Evolutionary conservation across 2,888 invertebrate genomes (phyloP).

Genomic region (Lottia scabra): DNA sequence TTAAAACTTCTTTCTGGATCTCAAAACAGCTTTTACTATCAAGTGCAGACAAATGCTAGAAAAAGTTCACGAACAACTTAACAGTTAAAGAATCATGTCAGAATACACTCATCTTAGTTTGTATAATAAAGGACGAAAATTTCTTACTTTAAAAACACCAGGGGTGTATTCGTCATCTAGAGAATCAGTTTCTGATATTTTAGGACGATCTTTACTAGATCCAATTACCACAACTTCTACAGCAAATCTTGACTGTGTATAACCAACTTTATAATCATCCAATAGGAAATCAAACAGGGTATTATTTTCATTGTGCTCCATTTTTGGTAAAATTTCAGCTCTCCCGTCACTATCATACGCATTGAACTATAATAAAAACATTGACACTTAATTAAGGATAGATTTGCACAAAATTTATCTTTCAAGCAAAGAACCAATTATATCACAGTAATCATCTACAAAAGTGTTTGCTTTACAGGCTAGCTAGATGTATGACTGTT

Average conservation of each 20-base stretch:
- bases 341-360: slow-evolving; percentile 71
- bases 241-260: slow-evolving; percentile 74
- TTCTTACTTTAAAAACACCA: slow-evolving; percentile 77
- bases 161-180: slow-evolving; percentile 83
- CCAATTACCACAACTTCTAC: slow-evolving; percentile 74
- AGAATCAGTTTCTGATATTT: slow-evolving; percentile 73
- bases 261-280: slow-evolving; percentile 71
- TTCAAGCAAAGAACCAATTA: no score
- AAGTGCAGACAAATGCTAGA: no score
- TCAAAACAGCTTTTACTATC: no score
- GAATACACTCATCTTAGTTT: no score
- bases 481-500: no score
- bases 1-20: no score
- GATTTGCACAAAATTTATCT: no score
- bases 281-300: slow-evolving; percentile 76
- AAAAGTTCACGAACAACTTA: no score
- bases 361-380: slow-evolving; percentile 71
- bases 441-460: no score
- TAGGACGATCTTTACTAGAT: slow-evolving; percentile 46
- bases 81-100: no score
- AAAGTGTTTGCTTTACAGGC: no score
- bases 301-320: slow-evolving; percentile 78
- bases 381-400: neutral
- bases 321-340: slow-evolving; percentile 74
- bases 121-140: no score